Conservation (phyloP, 2,113 vertebrate species). For the Glaucidium brasilianum region DNA sequence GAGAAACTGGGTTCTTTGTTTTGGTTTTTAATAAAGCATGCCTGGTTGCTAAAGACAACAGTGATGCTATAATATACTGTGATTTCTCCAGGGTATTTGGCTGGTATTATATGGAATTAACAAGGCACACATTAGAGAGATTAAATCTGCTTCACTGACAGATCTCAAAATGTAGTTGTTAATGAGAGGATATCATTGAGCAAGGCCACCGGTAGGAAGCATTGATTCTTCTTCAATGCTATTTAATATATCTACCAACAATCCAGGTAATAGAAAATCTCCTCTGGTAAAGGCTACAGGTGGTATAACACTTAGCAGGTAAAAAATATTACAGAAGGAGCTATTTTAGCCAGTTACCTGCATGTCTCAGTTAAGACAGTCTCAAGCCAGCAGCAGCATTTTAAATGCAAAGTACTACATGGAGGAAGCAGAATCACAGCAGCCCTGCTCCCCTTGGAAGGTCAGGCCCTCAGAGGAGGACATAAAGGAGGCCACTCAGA, state of each 20-base stretch:
- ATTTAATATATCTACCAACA: neutral
- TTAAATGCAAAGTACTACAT: neutral
- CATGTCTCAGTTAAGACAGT: neutral
- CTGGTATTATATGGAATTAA: constrained; percentile 60
- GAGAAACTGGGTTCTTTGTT: neutral
- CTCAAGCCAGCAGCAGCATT: neutral
- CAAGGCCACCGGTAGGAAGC: neutral
- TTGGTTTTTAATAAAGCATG: neutral
- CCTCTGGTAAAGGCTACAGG: neutral
- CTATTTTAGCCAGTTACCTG: neutral
- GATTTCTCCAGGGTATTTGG: constrained; percentile 49
- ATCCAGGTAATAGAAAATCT: neutral
- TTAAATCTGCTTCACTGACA: constrained; percentile 58
- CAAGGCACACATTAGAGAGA: constrained; percentile 45
- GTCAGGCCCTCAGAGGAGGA: neutral
- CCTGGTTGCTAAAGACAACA: constrained; percentile 35
- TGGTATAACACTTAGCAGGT: neutral
- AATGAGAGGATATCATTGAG: constrained; percentile 45
- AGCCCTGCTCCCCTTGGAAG: neutral
- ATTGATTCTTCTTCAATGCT: neutral
- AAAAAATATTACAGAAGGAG: neutral
- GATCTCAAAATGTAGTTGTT: constrained; percentile 52
- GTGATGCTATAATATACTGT: neutral
- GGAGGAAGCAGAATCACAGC: neutral
- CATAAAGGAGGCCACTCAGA: neutral